A percentile compares a stretch with the other conserved stretches of the same genome.
These are phyloP conservation scores for Tadarida brasiliensis DNA, from an alignment of 2,797 vertebrate species.

Conservation along the genomic window DNA sequence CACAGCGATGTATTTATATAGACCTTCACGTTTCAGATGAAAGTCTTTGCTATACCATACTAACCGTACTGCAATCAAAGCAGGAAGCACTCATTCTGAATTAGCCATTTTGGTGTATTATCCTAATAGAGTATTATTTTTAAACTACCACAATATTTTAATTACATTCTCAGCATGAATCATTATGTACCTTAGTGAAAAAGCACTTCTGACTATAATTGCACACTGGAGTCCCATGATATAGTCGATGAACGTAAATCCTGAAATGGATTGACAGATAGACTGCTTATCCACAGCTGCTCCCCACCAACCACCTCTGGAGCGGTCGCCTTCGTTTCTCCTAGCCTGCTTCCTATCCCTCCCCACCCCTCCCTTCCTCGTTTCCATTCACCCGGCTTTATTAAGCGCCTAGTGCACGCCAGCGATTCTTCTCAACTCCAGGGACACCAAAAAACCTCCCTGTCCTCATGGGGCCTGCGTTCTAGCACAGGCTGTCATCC, in stretches of 20 bases:
- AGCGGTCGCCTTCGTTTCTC: accelerated
- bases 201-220: conserved; percentile 72
- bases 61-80: neutral
- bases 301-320: neutral
- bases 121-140: conserved; percentile 77
- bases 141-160: conserved; percentile 78
- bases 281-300: neutral
- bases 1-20: neutral
- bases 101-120: conserved; percentile 69
- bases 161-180: conserved; percentile 77
- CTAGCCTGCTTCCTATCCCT: neutral
- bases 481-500: neutral
- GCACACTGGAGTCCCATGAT: conserved; percentile 33
- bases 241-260: neutral
- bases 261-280: neutral
- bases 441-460: neutral
- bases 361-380: no score
- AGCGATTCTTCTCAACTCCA: neutral
- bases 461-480: neutral
- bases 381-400: neutral
- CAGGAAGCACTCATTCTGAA: conserved; percentile 58
- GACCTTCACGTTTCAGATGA: neutral
- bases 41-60: neutral
- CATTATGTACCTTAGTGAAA: conserved; percentile 69
- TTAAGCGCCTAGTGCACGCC: accelerated